Percentiles rank a stretch among this genome's conserved stretches.
phyloP scores from a whole-genome alignment of 2,113 vertebrate genomes.

The Pangasianodon gigas region DNA sequence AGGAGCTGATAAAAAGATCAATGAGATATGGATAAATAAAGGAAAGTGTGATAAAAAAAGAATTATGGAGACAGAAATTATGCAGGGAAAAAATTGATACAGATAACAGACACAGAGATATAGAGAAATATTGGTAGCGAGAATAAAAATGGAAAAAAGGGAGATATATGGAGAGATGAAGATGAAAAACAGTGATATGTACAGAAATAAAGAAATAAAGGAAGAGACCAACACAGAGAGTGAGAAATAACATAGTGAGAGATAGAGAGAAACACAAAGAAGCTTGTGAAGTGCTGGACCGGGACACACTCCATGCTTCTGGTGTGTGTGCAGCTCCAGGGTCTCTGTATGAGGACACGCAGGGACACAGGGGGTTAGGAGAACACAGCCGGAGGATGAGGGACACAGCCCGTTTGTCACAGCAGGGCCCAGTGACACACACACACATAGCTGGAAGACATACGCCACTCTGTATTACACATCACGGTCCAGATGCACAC shows the following conservation, averaged over 20 bases:
- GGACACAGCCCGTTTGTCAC: conserved; percentile 22
- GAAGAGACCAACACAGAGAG: not conserved
- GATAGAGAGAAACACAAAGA: not conserved
- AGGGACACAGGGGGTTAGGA: conserved; percentile 39
- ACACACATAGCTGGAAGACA: conserved; percentile 34
- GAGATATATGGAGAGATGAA: not conserved
- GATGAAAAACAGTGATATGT: not conserved
- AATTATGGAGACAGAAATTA: not conserved
- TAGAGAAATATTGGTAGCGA: not conserved
- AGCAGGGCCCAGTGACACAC: conserved; percentile 26
- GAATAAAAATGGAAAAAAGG: not conserved
- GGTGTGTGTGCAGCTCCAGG: not conserved
- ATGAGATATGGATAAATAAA: conserved; percentile 1
- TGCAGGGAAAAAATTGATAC: not conserved
- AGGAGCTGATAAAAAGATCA: conserved; percentile 13
- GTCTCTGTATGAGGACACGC: conserved; percentile 33
- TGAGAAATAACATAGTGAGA: not conserved
- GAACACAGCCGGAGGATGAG: conserved; percentile 12
- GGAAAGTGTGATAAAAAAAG: not conserved
- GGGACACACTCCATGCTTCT: conserved; percentile 4
- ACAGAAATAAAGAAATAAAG: not conserved
- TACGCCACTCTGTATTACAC: conserved; percentile 19
- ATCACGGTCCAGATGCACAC: not conserved
- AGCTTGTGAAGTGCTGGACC: not conserved
- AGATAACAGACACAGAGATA: not conserved